These are phyloP conservation scores for Penaeus monodon DNA, from an alignment of 2,888 invertebrate species.

Conservation along the genomic window DNA sequence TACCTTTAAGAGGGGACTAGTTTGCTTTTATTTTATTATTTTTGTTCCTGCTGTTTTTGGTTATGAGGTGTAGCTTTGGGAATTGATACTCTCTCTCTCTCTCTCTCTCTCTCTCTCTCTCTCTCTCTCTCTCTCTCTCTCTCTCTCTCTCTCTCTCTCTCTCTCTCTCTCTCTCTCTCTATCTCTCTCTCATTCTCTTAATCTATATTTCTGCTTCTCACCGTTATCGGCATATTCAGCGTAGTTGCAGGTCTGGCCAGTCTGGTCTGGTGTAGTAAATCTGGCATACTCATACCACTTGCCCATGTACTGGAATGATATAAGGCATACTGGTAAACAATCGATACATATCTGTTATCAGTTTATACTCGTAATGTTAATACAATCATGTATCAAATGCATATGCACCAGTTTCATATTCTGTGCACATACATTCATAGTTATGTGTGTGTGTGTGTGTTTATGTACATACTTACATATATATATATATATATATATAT, in stretches of 20 bases:
- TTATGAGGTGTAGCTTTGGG: no score
- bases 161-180: not conserved
- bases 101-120: conserved; percentile 16
- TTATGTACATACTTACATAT: no score
- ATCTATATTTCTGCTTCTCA: not conserved
- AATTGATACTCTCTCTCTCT: not conserved
- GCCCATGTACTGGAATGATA: conserved; percentile 23
- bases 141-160: conserved; percentile 18
- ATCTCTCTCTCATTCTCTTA: not conserved
- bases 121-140: conserved; percentile 18
- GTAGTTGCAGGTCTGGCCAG: conserved; percentile 37
- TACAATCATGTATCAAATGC: no score
- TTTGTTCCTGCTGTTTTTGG: not conserved
- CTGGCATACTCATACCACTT: conserved; percentile 40
- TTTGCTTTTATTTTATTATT: not conserved
- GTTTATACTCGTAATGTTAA: no score
- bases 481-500: no score
- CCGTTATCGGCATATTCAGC: conserved; percentile 43
- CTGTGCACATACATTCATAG: no score
- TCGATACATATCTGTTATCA: no score
- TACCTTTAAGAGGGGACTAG: no score
- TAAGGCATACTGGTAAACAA: not conserved
- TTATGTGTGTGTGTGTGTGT: no score
- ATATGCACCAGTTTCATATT: no score
- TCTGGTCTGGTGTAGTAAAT: not conserved